Evolutionary conservation across 2,888 invertebrate species (phyloP), one percentile per base, ranked within the genome.

Genomic region (Chymomyza caudatula): DNA sequence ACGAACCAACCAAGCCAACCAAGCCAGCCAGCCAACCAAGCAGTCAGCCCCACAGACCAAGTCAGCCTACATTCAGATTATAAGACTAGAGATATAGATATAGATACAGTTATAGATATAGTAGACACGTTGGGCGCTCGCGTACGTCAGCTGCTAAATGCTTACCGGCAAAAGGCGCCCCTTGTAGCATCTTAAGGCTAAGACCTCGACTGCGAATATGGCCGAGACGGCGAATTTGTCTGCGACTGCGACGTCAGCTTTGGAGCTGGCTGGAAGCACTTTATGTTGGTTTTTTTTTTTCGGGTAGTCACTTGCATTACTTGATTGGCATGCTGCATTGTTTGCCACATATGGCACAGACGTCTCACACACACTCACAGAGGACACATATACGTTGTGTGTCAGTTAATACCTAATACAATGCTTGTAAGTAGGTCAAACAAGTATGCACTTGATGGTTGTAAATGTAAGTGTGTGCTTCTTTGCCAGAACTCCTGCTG

Each of bases 1-100:
- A 73, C 67, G 67, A 83, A 71, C 80, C 80, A 79, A 78, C 85
- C 84, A 37, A 80, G 73, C 19, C 23, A 25, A 22, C 52, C 52
- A 19, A n/a, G n/a, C 19, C 20, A 52, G 13, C 22, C 54, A 25
- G 23, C 51, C 60, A 66, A 66, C 76, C 37, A 29, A 37, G 49
- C n/a, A 49, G 53, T 25, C 43, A 15, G 17, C 20, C 13, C 44
- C 19, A 20, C 72, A 54, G 57, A 60, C 53, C 53, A 23, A n/a
- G 17, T 47, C 29, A 53, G 56, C 25, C 60, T 54, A 22, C 4
- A 55, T 19, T 44, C 17, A 19, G 43, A 44, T 37, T 15, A 54
- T 43, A 25, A 22, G 55, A 51, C 4, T 54, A 23, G 11, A 25
- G 2, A 5, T 55, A 55, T 49, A 62, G 29, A 2, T 53, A 22